phyloP scores from a whole-genome alignment of 2,113 vertebrate species.

The Amblyopsis rosae region DNA sequence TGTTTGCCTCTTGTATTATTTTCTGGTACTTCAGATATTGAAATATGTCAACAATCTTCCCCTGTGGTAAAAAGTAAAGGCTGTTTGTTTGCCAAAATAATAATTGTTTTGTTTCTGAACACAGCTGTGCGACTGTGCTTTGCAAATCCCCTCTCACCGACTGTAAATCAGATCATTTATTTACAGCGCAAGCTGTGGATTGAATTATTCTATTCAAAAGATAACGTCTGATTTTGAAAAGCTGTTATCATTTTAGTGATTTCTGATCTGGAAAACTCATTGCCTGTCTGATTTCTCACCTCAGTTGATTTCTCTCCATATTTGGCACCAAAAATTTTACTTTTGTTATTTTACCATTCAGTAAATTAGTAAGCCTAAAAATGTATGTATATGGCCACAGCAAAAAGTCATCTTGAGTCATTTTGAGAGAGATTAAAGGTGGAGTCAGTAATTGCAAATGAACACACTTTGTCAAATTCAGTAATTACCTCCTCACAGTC shows the following conservation, averaged over 20 bases:
- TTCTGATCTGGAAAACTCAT: neutral
- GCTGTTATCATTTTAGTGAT: neutral
- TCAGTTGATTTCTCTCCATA: neutral
- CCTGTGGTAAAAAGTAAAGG: neutral
- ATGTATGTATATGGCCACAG: neutral
- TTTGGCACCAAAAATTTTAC: neutral
- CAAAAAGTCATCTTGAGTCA: too few relatives aligned
- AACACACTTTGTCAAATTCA: too few relatives aligned
- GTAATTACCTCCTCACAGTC: too few relatives aligned
- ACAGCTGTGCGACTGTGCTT: constrained; percentile 5
- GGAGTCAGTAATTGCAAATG: too few relatives aligned
- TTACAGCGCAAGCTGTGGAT: constrained; percentile 5
- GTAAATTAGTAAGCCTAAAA: neutral
- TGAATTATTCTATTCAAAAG: neutral
- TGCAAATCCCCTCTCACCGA: constrained; percentile 9
- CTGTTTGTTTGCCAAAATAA: constrained; percentile 4
- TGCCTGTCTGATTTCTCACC: neutral
- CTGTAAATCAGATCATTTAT: constrained; percentile 12
- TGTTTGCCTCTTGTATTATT: constrained; percentile 40
- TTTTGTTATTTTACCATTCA: neutral
- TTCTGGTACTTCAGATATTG: constrained; percentile 30
- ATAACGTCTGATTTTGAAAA: neutral
- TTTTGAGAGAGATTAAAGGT: too few relatives aligned
- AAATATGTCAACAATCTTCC: constrained; percentile 20
- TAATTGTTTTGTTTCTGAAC: neutral